Base-by-base conservation (phyloP, 1,140 invertebrate genomes). In the Ceratina australensis region DNA sequence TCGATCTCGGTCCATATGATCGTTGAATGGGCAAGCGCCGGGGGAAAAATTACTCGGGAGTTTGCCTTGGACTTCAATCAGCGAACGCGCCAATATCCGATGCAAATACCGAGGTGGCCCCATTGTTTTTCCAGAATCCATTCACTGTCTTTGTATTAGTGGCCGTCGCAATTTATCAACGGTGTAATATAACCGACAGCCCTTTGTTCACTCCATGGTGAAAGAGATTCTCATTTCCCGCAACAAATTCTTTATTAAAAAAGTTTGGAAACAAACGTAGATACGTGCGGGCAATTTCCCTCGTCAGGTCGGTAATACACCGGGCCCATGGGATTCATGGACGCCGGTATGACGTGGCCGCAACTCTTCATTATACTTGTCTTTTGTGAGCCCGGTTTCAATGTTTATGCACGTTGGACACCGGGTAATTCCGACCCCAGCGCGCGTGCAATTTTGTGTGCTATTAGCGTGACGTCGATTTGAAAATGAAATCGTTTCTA, bases 231-330 rank as follows among this genome's bases (percentile, higher is more conserved):
- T 64, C 76, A 78, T 78, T 78, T 63, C 59, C 69, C 52, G 59
- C 76, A 81, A 81, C 76, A 81, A 71, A 56, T 75, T 68, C 64
- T 68, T 81, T 72, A 66, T 78, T 63, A 79, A 77, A 71, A 82
- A 82, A 84, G 68, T 84, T 79, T 57, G 52, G 63, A 20, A 75
- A 79, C 71, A 66, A 73, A 65, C 60, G 63, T 64, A 54, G 52
- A 42, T n/a, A 64, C 63, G 49, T 28, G 18, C 24, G 20, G 59
- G 33, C 64, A 73, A 77, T 63, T 72, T 65, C 42, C 68, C 69
- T 64, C 60, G 68, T 72, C 68, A 64, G 33, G 56, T 42, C 0
- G 28, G 52, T 72, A 72, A 78, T 78, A 72, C 67, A 78, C 76
- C 67, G 64, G n/a, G n/a, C n/a, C 76, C 76, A 72, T 78, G 59